These are phyloP conservation scores for Odocoileus virginianus DNA, from an alignment of 2,113 vertebrate species.

Conservation along the genomic window DNA sequence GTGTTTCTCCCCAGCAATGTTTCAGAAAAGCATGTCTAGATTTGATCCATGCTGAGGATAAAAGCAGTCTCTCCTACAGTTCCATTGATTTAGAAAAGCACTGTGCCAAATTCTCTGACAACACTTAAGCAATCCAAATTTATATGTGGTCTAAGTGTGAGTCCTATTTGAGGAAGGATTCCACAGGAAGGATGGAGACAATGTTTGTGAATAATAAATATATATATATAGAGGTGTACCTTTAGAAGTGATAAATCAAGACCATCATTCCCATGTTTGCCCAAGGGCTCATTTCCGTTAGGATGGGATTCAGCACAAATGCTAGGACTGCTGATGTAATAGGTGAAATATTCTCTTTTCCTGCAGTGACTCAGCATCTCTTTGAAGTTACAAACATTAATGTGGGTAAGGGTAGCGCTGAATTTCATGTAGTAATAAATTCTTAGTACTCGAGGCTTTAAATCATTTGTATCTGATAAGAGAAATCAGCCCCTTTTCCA, in stretches of 20 bases:
- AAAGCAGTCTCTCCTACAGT: slow-evolving; percentile 38
- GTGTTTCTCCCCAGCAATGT: slow-evolving; percentile 51
- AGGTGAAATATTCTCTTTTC: neutral
- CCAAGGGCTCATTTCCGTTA: neutral
- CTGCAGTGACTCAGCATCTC: neutral
- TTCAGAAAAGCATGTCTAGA: slow-evolving; percentile 61
- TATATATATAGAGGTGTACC: neutral
- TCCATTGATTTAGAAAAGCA: neutral
- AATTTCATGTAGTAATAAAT: neutral
- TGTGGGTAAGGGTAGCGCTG: neutral
- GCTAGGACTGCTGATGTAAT: neutral
- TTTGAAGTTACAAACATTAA: neutral
- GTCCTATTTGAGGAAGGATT: neutral
- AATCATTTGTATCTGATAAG: slow-evolving; percentile 32
- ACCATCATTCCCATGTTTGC: neutral
- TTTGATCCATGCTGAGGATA: slow-evolving; percentile 50
- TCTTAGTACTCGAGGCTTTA: neutral
- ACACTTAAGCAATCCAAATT: slow-evolving; percentile 43
- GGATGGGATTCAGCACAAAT: neutral
- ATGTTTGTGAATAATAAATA: neutral
- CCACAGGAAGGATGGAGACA: neutral
- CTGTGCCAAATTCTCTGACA: slow-evolving; percentile 58
- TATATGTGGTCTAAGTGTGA: slow-evolving; percentile 47
- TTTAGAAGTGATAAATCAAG: slow-evolving; percentile 2
- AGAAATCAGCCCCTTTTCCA: neutral